A percentile compares a stretch with the other conserved stretches of the same genome.
These are phyloP conservation scores for Xylocampa areola DNA, from an alignment of 2,888 invertebrate genomes.

Conservation along the genomic window DNA sequence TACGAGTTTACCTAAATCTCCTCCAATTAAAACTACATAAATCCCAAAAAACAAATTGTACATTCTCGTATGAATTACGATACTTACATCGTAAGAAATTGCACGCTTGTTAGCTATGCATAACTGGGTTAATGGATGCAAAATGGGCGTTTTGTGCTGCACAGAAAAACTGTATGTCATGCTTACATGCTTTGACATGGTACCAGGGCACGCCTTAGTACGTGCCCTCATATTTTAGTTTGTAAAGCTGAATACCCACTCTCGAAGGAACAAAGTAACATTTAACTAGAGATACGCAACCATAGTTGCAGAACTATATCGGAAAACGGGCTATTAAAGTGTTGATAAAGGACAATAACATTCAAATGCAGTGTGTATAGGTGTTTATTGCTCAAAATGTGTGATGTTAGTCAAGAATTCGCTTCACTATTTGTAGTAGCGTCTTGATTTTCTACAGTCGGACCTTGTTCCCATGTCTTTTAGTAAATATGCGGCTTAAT, in stretches of 20 bases:
- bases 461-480: not conserved
- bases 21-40: not conserved
- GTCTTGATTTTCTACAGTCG: too few relatives aligned
- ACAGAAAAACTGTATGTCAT: constrained; percentile 67
- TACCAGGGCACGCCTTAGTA: constrained; percentile 36
- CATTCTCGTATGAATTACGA: constrained; percentile 30
- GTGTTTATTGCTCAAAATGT: too few relatives aligned
- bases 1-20: not conserved
- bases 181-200: constrained; percentile 61
- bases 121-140: constrained; percentile 79
- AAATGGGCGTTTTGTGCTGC: constrained; percentile 59
- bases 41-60: not conserved
- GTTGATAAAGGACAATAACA: too few relatives aligned
- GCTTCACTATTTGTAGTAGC: not conserved
- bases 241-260: not conserved
- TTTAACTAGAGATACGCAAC: constrained; percentile 2
- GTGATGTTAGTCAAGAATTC: too few relatives aligned
- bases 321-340: not conserved
- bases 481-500: not conserved
- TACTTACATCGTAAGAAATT: constrained; percentile 50
- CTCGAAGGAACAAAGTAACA: constrained; percentile 11
- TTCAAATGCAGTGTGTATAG: too few relatives aligned
- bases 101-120: constrained; percentile 68
- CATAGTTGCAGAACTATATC: not conserved
- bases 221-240: constrained; percentile 13